Evolutionary conservation across 1,140 invertebrate genomes (phyloP), one percentile per base, ranked within the genome.

Genomic region (Condylostylus longicornis): DNA sequence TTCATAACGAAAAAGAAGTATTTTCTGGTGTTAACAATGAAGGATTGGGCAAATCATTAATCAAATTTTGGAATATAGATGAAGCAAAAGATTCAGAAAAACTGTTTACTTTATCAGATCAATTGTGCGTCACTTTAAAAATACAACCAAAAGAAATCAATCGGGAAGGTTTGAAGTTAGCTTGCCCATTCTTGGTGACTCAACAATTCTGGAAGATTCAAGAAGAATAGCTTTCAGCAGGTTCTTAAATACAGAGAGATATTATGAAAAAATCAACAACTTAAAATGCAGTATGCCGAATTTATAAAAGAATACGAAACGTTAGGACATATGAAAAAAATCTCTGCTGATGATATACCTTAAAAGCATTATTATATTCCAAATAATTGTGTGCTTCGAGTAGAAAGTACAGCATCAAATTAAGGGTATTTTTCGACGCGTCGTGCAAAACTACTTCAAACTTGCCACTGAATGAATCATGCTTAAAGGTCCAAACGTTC

Each of bases 311-410:
- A 59, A 37, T 63, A 53, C 40, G 9, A 54, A 5, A 38, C 47
- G 3, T 43, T 54, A 9, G 52, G 50, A 8, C 54, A 62, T 40
- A 55, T 62, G 43, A 47, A 41, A 31, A 51, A 58, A 32, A 43
- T 51, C 25, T 50, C 44, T 29, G 40, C 51, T 2, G 40, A 51
- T 27, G 30, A 50, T 12, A 2, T 37, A 1, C 21, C 49, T 13
- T 10, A n/a, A 9, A 6, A 7, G 6, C 40, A 41, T 17, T 43
- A 43, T 41, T 45, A 33, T 19, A 34, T 61, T 6, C 50, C 57
- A 12, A 32, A 40, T 33, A 17, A 35, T 6, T 35, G 21, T 22
- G 18, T 35, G 7, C n/a, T 33, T 22, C 17, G 36, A 18, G 23
- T 21, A n/a, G 12, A 29, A 37, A 42, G 30, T 14, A 17, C n/a